Conservation (phyloP, 2,797 vertebrate species). For the Lates japonicus region DNA sequence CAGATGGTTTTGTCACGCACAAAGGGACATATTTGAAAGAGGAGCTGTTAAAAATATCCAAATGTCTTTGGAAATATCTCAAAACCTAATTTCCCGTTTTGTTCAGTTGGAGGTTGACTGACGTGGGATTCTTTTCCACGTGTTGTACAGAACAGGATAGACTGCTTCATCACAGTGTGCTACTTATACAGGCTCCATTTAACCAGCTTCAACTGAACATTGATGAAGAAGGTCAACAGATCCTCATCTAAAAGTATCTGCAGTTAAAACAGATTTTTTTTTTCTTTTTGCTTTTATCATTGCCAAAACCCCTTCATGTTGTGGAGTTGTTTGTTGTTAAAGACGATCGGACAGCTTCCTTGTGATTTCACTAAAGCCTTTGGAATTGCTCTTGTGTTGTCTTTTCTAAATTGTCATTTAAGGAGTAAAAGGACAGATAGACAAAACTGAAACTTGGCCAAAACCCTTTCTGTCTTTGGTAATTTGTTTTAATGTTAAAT, state of each 20-base stretch:
- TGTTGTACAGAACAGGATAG: slow-evolving; percentile 24
- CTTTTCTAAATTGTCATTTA: slow-evolving; percentile 37
- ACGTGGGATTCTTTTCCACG: neutral
- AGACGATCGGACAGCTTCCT: slow-evolving; percentile 46
- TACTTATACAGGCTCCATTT: slow-evolving; percentile 25
- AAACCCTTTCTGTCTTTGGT: slow-evolving; percentile 33
- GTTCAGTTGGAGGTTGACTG: neutral
- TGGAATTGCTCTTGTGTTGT: slow-evolving; percentile 50
- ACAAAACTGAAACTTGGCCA: slow-evolving; percentile 16
- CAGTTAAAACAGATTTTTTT: slow-evolving; percentile 31
- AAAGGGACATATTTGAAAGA: neutral
- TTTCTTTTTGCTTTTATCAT: slow-evolving; percentile 41
- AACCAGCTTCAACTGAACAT: slow-evolving; percentile 11
- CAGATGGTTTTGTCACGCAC: neutral
- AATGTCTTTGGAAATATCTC: neutral
- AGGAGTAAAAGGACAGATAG: slow-evolving; percentile 13
- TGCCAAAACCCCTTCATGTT: slow-evolving; percentile 58
- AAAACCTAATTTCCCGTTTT: neutral
- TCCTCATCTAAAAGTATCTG: slow-evolving; percentile 11
- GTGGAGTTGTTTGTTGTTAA: slow-evolving; percentile 60
- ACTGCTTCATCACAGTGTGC: slow-evolving; percentile 10
- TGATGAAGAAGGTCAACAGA: slow-evolving; percentile 8
- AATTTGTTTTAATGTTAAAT: slow-evolving; percentile 33
- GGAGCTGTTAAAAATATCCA: neutral
- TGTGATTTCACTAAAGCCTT: slow-evolving; percentile 73